Base-by-base conservation (phyloP, 2,113 vertebrate species). In the Triplophysa dalaica region DNA sequence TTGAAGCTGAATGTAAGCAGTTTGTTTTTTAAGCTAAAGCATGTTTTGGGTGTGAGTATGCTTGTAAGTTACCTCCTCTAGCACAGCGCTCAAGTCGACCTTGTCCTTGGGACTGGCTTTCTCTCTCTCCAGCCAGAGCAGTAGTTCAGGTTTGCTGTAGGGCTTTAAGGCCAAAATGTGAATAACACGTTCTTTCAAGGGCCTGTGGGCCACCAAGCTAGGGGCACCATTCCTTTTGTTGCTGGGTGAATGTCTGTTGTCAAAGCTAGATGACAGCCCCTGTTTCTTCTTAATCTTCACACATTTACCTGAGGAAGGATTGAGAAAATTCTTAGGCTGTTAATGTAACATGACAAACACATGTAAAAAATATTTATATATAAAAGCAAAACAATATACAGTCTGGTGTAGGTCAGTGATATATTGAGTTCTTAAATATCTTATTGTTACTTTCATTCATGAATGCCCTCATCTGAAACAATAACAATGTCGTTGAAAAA, bases 111-210 rank as follows among this genome's bases (percentile, higher is more conserved):
- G 90, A 61, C 83, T 88, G 26, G 78, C 89, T 66, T 84, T 90
- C 77, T 87, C 88, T 73, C 87, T 88, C 74, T 92, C 92, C 87
- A 91, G 82, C 88, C 87, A 92, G 73, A 92, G 87, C 54, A 94
- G 87, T 68, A 93, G 88, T 85, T 93, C 89, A 1, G 92, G 92
- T 88, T 93, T 93, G 85, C 74, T 87, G 86, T 92, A 92, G 33
- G 91, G 90, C 86, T 89, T 91, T 79, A 92, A 87, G 83, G 93
- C 92, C 80, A 90, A 81, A 65, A 92, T 86, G 86, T 94, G 93
- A 85, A 92, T 85, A 77, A 92, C 69, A 43, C 91, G 91, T 24
- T 93, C 94, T 75, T 83, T 88, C 45, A 94, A 84, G 22, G 90
- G 83, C 60, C 91, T 87, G 38, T 91, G 89, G 82, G 82, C 89